Percentiles rank a stretch among this genome's conserved stretches.
Conservation (phyloP, 2,888 invertebrate species). For the Lycocerus yunnanus region DNA sequence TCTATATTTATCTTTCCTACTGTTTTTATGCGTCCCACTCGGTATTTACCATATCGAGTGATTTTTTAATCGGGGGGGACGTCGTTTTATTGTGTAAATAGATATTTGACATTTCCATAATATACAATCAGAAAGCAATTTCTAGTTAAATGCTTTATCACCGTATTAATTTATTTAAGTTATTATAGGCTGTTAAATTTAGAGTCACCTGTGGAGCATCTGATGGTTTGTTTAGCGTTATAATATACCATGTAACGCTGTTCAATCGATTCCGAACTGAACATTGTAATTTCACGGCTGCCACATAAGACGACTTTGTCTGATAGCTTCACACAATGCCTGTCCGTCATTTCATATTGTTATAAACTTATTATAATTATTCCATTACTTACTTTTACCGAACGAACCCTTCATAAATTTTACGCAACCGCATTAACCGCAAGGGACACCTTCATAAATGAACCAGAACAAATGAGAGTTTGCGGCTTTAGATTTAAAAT, state of each 20-base stretch:
- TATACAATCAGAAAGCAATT: slow-evolving; percentile 15
- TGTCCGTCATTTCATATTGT: slow-evolving; percentile 50
- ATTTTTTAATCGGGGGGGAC: not conserved
- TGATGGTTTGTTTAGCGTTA: slow-evolving; percentile 44
- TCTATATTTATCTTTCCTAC: not conserved
- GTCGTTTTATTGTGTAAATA: not conserved
- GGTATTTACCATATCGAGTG: not conserved
- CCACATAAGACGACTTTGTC: slow-evolving; percentile 52
- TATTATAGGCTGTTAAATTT: slow-evolving; percentile 29
- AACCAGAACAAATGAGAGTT: not conserved
- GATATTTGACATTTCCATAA: not conserved
- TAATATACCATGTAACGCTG: slow-evolving; percentile 54
- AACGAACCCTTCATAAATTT: slow-evolving; percentile 16
- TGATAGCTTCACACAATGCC: slow-evolving; percentile 52
- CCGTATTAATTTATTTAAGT: slow-evolving; percentile 53
- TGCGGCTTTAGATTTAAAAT: not conserved
- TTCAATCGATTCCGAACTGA: slow-evolving; percentile 56
- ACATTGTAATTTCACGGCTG: slow-evolving; percentile 58
- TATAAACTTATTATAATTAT: slow-evolving; percentile 51
- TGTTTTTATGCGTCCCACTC: not conserved
- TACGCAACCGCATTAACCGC: not conserved
- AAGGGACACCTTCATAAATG: not conserved
- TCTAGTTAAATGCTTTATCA: slow-evolving; percentile 50
- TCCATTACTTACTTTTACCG: slow-evolving; percentile 38
- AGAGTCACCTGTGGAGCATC: slow-evolving; percentile 40